Base-by-base conservation (phyloP, 2,888 invertebrate genomes). In the Ephialtes manifestator region DNA sequence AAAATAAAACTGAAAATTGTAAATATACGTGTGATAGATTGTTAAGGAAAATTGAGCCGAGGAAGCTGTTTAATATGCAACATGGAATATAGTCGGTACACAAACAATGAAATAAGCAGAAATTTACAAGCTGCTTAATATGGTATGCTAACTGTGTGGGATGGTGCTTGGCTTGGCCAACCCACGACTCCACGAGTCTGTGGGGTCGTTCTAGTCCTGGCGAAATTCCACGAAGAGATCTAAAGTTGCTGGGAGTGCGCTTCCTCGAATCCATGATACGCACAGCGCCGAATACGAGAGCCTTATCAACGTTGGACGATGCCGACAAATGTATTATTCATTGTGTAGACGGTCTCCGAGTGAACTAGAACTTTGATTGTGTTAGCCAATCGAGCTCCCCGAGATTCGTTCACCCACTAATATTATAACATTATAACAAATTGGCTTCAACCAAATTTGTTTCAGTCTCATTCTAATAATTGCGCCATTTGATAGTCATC, bases 221-320 rank as follows among this genome's bases (percentile, higher is more conserved):
- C 76, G 97, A 97, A 86, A 95, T 95, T 76, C 95, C 96, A 87
- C 97, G 97, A 97, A 95, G 97, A 91, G 96, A 96, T 94, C 97
- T 97, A 84, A 95, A 96, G 90, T 95, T 96, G 92, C 95, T 97
- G 90, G 97, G 97, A 91, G 94, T 96, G 89, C 96, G 96, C 94
- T 97, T 97, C 95, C 96, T 96, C 90, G 96, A 96, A 93, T 97
- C 97, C 88, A 95, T 97, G 97, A 97, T 97, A 95, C 92, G 94
- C 93, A 88, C 87, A 84, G 86, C 48, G 70, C 39, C 28, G 31
- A 79, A 43, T 43, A 60, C 18, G 20, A 46, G 28, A 31, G 67
- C 20, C 71, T 84, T 75, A 76, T 67, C 75, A 35, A 35, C 55
- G 39, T 81, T 78, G 58, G 18, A 39, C 51, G 60, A 67, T 48